Evolutionary conservation across 2,888 invertebrate species (phyloP).

Genomic region (Synergus itoensis): DNA sequence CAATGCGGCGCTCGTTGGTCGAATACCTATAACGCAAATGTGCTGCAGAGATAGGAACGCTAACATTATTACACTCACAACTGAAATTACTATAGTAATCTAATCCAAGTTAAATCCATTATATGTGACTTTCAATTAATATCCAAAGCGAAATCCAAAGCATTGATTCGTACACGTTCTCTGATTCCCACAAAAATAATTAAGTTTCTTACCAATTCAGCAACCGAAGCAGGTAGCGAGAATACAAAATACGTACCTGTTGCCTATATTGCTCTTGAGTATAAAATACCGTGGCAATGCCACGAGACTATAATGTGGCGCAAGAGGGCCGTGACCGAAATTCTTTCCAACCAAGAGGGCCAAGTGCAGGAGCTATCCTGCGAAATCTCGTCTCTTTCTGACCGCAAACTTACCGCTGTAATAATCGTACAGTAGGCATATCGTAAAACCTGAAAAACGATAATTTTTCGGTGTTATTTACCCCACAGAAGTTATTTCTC

Average conservation of each 20-base stretch:
- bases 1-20: constrained; percentile 63
- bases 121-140: background rate
- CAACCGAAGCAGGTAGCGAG: constrained; percentile 14
- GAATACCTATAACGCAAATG: constrained; percentile 20
- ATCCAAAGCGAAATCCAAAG: too few relatives aligned
- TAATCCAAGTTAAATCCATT: constrained; percentile 32
- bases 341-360: constrained; percentile 71
- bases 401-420: constrained; percentile 33
- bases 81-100: background rate
- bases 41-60: constrained; percentile 43
- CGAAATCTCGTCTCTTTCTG: constrained; percentile 28
- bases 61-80: background rate
- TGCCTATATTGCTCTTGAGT: constrained; percentile 1
- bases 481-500: background rate
- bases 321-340: constrained; percentile 74
- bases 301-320: constrained; percentile 40
- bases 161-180: background rate
- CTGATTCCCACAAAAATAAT: background rate
- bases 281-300: constrained; percentile 33
- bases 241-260: constrained; percentile 11
- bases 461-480: background rate
- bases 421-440: background rate
- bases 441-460: constrained; percentile 1
- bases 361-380: constrained; percentile 69
- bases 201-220: background rate